Conservation (phyloP, 2,888 invertebrate species). For the Brachylomia viminalis region DNA sequence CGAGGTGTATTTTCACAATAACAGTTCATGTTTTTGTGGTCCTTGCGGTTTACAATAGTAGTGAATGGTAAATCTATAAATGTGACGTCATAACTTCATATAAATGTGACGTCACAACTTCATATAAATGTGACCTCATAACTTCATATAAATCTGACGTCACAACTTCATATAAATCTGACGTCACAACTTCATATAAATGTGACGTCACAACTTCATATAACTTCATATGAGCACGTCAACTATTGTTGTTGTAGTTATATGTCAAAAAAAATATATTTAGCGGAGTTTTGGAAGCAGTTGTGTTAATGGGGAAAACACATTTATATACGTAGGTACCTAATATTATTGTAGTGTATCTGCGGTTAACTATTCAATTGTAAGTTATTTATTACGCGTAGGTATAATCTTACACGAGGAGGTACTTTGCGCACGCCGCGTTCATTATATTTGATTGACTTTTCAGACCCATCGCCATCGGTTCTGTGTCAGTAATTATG, state of each 20-base stretch:
- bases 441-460: not conserved
- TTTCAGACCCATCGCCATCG: not conserved
- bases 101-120: not conserved
- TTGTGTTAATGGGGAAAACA: not conserved
- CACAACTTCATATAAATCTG: not conserved
- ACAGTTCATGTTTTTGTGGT: not conserved
- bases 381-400: no score
- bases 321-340: no score
- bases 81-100: not conserved
- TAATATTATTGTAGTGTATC: not conserved
- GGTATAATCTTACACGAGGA: no score
- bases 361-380: not conserved
- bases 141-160: not conserved
- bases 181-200: not conserved
- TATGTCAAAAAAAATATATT: not conserved
- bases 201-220: not conserved
- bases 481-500: not conserved
- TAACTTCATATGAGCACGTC: no score
- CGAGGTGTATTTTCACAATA: not conserved
- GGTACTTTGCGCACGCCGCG: no score
- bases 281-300: not conserved
- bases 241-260: not conserved
- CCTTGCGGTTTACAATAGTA: slow-evolving; percentile 4
- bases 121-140: not conserved
- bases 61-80: not conserved